These are phyloP conservation scores for Verasper variegatus DNA, from an alignment of 2,113 vertebrate species.

Conservation along the genomic window DNA sequence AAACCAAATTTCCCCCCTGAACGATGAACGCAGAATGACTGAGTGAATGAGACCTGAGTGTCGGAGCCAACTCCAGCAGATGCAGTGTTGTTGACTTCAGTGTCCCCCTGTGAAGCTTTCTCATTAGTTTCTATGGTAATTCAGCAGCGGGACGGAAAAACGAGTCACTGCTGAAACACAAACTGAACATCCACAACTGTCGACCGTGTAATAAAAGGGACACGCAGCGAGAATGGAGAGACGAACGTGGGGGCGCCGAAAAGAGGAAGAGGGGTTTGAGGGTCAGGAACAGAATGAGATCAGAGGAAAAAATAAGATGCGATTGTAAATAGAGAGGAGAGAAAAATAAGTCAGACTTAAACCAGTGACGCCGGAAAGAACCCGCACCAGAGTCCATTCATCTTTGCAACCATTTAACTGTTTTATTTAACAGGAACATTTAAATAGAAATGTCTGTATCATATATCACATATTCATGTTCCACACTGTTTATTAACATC, in stretches of 20 bases:
- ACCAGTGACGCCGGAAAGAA: too few species aligned
- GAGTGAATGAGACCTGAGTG: slow-evolving; percentile 4
- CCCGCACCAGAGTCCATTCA: not conserved
- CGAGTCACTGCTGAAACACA: not conserved
- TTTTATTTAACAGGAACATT: too few species aligned
- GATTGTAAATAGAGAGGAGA: too few species aligned
- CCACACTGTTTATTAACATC: not conserved
- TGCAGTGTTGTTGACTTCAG: not conserved
- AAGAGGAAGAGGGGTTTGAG: too few species aligned
- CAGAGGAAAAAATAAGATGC: too few species aligned
- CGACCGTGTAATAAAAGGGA: not conserved
- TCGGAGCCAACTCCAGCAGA: slow-evolving; percentile 3
- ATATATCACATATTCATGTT: not conserved
- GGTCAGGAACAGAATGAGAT: too few species aligned
- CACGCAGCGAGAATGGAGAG: not conserved
- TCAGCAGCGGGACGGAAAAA: slow-evolving; percentile 5
- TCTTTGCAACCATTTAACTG: not conserved
- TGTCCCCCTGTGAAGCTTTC: slow-evolving; percentile 27
- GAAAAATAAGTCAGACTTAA: too few species aligned
- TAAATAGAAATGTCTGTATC: too few species aligned
- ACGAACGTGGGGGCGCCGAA: not conserved
- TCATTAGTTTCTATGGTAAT: slow-evolving; percentile 57
- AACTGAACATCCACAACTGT: not conserved
- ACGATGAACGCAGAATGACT: slow-evolving; percentile 34
- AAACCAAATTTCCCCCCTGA: slow-evolving; percentile 60